Conservation (phyloP, 2,888 invertebrate species). For the Drosophila rubida region DNA sequence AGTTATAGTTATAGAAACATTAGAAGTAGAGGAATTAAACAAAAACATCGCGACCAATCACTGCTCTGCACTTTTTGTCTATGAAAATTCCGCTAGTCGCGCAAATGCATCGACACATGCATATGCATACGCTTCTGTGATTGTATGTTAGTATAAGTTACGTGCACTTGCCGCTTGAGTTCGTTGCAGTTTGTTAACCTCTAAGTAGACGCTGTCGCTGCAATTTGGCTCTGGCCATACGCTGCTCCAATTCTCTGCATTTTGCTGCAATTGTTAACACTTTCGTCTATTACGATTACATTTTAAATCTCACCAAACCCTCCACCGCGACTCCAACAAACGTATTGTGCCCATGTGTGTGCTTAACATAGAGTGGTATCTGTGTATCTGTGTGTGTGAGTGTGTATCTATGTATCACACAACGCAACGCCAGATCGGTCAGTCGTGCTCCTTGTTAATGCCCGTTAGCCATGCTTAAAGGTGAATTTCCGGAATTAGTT, state of each 20-base stretch:
- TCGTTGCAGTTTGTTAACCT: slow-evolving; percentile 75
- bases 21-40: slow-evolving; percentile 23
- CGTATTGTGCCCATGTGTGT: not conserved
- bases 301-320: slow-evolving; percentile 36
- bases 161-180: slow-evolving; percentile 61
- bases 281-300: slow-evolving; percentile 62
- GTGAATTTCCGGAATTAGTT: slow-evolving; percentile 67
- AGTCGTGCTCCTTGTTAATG: slow-evolving; percentile 42
- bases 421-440: slow-evolving; percentile 29
- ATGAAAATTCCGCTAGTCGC: slow-evolving; percentile 39
- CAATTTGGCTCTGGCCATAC: slow-evolving; percentile 44
- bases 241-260: slow-evolving; percentile 31
- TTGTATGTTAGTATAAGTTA: slow-evolving; percentile 30
- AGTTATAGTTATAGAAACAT: slow-evolving; percentile 30
- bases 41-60: slow-evolving; percentile 38
- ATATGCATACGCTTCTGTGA: slow-evolving; percentile 5
- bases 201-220: slow-evolving; percentile 29
- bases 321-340: slow-evolving; percentile 14
- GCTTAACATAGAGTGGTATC: not conserved
- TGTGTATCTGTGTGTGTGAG: not conserved
- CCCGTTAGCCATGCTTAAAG: slow-evolving; percentile 59
- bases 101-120: not conserved
- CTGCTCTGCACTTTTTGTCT: slow-evolving; percentile 25
- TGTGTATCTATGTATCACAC: not conserved
- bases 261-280: slow-evolving; percentile 42